Evolutionary conservation across 23 tunicate species (phyloP), one percentile per base, ranked within the genome.

Genomic region (Oikopleura dioica): DNA sequence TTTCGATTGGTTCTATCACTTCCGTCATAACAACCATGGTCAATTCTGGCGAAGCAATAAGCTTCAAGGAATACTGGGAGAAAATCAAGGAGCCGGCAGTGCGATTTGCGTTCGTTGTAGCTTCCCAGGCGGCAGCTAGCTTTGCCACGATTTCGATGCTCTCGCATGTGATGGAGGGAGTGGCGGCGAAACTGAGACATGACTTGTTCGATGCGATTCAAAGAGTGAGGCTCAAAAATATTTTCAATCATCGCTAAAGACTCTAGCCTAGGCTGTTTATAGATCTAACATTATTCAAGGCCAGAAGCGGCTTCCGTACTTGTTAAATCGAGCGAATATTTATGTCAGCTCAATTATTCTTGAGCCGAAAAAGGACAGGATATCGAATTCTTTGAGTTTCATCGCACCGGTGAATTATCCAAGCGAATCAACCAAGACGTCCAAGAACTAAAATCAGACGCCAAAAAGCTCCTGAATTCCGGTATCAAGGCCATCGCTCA

Each of bases 391-490:
- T 86, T 81, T 81, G 95, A 94, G 38, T 59, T 76, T 37, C 88
- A 83, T 51, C 83, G 79, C 77, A 86, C 95, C 1, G 99, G 95
- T 4, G 80, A 68, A 38, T 38, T 94, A 37, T 76, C 87, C 36
- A 94, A 94, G 37, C 38, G 88, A 1, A 67, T 94, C 1, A 94
- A 94, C 9, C 87, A 94, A 37, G 99, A 94, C 69, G 78, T 94
- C 35, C 99, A 94, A 77, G 72, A 63, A 2, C 2, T 63, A 4
- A 63, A 63, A 63, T 12, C 30, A 12, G 72, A 63, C 26, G 26
- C 26, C 30, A 63, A 63, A 63, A 63, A 63, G 72, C 26, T 63
- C 4, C 72, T 63, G 33, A 63, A 28, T 28, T 12, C 83, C 81
- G 99, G 99, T 4, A 72, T 94, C 36, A 77, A 81, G 35, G 80